Evolutionary conservation across 2,113 vertebrate genomes (phyloP), one percentile per base, ranked within the genome.

Genomic region (Brienomyrus longianalis): DNA sequence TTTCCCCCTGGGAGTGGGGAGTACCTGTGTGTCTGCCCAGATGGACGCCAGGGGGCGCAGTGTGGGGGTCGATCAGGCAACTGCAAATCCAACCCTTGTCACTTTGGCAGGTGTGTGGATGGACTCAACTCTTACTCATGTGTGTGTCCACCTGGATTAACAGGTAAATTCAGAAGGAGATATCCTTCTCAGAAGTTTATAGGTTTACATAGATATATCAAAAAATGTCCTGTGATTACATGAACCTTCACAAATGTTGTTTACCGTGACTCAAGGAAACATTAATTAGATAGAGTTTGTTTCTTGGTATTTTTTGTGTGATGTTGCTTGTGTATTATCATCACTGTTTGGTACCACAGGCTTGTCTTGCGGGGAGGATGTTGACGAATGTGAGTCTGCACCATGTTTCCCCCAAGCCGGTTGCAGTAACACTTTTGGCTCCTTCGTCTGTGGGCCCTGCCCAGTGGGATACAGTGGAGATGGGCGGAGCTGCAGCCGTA

Each of bases 371-470:
- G 94, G 97, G 93, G 96, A 97, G 66, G 98, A 99, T 83, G 23
- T 96, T 15, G 96, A 99, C 21, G 97, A 98, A 92, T 98, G 97
- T 91, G 70, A 91, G 66, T 96, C 95, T 15, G 92, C 23, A 62
- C 96, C 97, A 3, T 99, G 98, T 90, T 97, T 96, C 88, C 90
- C 96, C 10, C 95, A 95, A 62, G 95, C 94, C 13, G 85, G 92
- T 87, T 99, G 98, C 88, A 93, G 95, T 93, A 98, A 98, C 94
- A 97, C 95, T 0, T 92, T 94, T 62, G 97, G 97, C 62, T 97
- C 97, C 83, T 99, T 97, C 90, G 54, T 77, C 56, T 99, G 98
- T 93, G 96, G 94, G 59, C 86, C 91, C 2, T 98, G 97, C 89
- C 97, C 97, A n/a, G 89, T 87, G 21, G 96, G 96, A 87, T 94